Conservation (phyloP, 2,113 vertebrate genomes). For the Desmodus rotundus region DNA sequence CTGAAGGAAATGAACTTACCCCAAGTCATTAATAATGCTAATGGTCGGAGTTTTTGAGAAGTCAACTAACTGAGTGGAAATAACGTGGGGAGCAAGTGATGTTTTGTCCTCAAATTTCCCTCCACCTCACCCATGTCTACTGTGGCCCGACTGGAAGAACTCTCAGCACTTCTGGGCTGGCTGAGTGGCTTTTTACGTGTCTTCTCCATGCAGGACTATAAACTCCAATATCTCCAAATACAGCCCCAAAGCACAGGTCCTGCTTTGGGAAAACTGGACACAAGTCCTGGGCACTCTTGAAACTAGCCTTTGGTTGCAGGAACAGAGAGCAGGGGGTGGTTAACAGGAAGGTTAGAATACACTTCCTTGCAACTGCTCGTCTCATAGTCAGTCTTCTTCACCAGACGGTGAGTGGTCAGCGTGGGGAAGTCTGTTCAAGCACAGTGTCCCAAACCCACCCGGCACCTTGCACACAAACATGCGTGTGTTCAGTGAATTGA, state of each 20-base stretch:
- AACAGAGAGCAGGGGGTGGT: not conserved
- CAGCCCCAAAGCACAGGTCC: not conserved
- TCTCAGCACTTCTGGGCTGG: not conserved
- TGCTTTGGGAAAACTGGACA: too few relatives aligned
- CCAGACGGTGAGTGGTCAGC: not conserved
- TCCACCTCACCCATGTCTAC: not conserved
- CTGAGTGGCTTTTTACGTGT: not conserved
- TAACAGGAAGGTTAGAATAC: not conserved
- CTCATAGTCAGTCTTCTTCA: not conserved
- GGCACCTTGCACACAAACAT: not conserved
- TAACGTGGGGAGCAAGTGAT: not conserved
- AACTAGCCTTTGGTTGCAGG: not conserved
- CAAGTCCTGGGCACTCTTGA: not conserved
- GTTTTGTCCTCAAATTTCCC: not conserved
- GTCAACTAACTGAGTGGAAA: not conserved
- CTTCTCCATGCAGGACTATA: not conserved
- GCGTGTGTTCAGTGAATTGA: not conserved
- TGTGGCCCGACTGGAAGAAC: not conserved
- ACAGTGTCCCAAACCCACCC: not conserved
- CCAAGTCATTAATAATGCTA: not conserved
- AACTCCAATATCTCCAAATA: not conserved
- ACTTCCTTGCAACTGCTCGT: not conserved
- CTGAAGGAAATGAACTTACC: not conserved
- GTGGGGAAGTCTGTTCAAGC: too few relatives aligned
- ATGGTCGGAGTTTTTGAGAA: not conserved